phyloP scores from a whole-genome alignment of 1,140 invertebrate species.

The Monochamus saltuarius region DNA sequence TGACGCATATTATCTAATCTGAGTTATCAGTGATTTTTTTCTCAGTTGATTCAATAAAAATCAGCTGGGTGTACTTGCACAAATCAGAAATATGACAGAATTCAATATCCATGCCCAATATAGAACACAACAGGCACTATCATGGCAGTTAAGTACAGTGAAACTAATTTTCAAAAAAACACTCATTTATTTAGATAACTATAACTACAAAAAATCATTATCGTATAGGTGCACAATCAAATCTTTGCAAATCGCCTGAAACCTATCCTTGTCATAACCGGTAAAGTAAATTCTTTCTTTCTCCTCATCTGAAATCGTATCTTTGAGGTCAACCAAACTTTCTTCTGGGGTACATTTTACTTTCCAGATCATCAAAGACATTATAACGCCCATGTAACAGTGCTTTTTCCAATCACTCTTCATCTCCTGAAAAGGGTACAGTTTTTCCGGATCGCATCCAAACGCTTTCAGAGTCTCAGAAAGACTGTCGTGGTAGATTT shows the following conservation, averaged over 20 bases:
- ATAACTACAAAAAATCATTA: no score
- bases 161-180: no score
- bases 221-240: background rate
- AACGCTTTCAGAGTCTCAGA: conserved; percentile 47
- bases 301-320: conserved; percentile 3
- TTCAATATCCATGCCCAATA: no score
- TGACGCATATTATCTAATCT: no score
- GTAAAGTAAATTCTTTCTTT: background rate
- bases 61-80: no score
- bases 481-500: conserved; percentile 59
- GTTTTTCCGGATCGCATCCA: conserved; percentile 50
- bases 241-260: background rate
- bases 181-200: no score
- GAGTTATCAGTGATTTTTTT: no score
- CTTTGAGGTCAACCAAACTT: background rate
- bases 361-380: conserved; percentile 5
- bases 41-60: no score
- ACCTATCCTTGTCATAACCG: background rate
- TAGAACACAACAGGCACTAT: no score
- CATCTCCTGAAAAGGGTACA: conserved; percentile 53
- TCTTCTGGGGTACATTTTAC: conserved; percentile 2
- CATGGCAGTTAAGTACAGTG: no score
- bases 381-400: conserved; percentile 42
- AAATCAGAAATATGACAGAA: no score
- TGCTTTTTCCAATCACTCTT: conserved; percentile 47